Conservation (phyloP, 1,140 invertebrate species). For the Lysiphlebus fabarum region DNA sequence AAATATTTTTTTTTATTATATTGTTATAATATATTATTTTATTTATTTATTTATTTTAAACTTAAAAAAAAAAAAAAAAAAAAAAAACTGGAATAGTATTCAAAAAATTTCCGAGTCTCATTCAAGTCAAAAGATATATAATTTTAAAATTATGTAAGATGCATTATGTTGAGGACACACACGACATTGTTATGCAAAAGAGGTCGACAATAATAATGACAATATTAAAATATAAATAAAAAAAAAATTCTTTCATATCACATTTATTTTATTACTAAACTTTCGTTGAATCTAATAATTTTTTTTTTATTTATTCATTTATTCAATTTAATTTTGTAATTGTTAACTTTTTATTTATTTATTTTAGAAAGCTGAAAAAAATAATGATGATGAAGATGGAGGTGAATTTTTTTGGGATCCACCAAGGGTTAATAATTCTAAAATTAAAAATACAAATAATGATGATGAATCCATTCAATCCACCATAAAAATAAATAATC, state of each 20-base stretch:
- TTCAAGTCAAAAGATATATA: background rate
- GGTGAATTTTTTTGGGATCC: slow-evolving; percentile 50
- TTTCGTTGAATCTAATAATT: too few relatives aligned
- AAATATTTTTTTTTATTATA: background rate
- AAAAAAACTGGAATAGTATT: background rate
- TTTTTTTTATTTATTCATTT: too few relatives aligned
- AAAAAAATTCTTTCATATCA: too few relatives aligned
- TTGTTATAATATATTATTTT: background rate
- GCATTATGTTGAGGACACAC: slow-evolving; percentile 37
- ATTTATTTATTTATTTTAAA: background rate
- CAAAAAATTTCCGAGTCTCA: background rate
- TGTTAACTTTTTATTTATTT: too few relatives aligned
- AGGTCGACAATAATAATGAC: slow-evolving; percentile 38
- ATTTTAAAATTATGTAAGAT: slow-evolving; percentile 18
- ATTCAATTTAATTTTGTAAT: too few relatives aligned
- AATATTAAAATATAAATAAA: background rate
- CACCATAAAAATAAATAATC: slow-evolving; percentile 48
- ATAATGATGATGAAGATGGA: slow-evolving; percentile 39
- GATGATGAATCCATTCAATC: slow-evolving; percentile 48
- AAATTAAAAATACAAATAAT: slow-evolving; percentile 32
- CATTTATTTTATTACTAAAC: too few relatives aligned
- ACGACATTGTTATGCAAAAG: slow-evolving; percentile 48
- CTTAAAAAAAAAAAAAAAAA: slow-evolving; percentile 5
- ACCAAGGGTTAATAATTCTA: slow-evolving; percentile 36
- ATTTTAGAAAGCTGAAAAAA: slow-evolving; percentile 35